Conservation (phyloP, 2,888 invertebrate species). For the Trichopria drosophilae region DNA sequence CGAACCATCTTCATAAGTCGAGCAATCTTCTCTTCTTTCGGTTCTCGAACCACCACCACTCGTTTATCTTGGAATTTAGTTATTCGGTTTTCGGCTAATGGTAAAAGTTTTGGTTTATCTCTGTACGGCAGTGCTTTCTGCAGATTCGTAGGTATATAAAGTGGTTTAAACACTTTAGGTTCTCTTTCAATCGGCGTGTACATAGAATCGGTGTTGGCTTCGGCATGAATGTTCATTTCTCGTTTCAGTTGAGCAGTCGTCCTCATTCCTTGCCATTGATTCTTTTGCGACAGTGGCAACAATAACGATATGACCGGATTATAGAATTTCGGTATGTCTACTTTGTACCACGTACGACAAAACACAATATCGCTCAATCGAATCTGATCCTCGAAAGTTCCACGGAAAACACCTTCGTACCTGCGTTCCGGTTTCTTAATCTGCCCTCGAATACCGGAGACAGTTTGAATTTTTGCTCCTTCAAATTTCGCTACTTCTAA, state of each 20-base stretch:
- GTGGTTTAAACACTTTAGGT: conserved; percentile 76
- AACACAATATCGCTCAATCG: conserved; percentile 93
- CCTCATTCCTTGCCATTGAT: conserved; percentile 92
- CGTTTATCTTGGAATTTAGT: conserved; percentile 61
- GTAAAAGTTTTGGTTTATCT: conserved; percentile 80
- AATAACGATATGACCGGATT: conserved; percentile 87
- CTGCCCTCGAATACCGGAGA: conserved; percentile 95
- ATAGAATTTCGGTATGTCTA: conserved; percentile 91
- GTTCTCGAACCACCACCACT: conserved; percentile 86
- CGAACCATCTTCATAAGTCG: conserved; percentile 83
- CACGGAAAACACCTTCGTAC: conserved; percentile 89
- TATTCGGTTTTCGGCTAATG: conserved; percentile 59
- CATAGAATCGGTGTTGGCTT: conserved; percentile 75
- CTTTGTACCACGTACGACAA: conserved; percentile 94
- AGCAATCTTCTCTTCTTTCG: conserved; percentile 83
- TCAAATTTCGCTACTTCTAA: conserved; percentile 98
- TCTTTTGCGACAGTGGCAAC: conserved; percentile 73
- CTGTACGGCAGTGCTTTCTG: conserved; percentile 90
- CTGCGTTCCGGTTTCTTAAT: conserved; percentile 84
- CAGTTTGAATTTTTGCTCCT: conserved; percentile 91
- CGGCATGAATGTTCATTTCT: conserved; percentile 73
- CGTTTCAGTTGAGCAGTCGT: conserved; percentile 91
- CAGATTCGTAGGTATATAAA: conserved; percentile 81
- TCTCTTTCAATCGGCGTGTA: conserved; percentile 79
- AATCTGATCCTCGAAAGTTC: conserved; percentile 98